phyloP scores from a whole-genome alignment of 2,113 vertebrate genomes.

The Microcebus tavaratra region DNA sequence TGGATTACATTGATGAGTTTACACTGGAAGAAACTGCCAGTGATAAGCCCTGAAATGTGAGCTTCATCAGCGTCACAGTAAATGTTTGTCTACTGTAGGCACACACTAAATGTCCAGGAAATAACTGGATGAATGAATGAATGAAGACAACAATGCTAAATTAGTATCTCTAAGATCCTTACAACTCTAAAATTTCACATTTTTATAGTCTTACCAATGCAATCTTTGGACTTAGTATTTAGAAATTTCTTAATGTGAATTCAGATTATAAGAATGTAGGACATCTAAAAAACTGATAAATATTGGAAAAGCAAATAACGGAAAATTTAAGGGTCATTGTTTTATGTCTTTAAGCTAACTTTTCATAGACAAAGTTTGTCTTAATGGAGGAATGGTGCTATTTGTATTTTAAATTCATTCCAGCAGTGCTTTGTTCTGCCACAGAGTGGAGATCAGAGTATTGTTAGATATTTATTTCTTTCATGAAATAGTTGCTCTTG shows the following conservation, averaged over 20 bases:
- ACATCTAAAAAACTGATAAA: background rate
- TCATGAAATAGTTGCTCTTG: slow-evolving; percentile 5
- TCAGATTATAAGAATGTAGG: background rate
- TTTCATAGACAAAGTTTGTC: background rate
- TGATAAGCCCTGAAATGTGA: background rate
- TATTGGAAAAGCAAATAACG: background rate
- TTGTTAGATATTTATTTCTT: background rate
- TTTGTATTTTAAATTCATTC: background rate
- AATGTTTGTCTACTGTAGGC: background rate
- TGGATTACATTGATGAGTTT: background rate
- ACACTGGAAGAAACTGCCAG: background rate
- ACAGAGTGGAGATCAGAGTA: background rate
- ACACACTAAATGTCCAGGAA: background rate
- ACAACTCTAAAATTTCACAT: background rate
- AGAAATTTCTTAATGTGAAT: background rate
- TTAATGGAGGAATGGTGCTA: background rate
- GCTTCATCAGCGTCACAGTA: background rate
- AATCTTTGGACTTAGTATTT: background rate
- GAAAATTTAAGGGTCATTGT: background rate
- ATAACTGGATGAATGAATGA: background rate
- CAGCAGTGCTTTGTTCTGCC: background rate
- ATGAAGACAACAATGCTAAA: background rate
- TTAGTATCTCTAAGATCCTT: background rate
- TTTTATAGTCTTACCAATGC: background rate
- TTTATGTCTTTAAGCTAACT: background rate